Evolutionary conservation across 2,797 vertebrate genomes (phyloP), one percentile per base, ranked within the genome.

Genomic region (Eleutherodactylus coqui): DNA sequence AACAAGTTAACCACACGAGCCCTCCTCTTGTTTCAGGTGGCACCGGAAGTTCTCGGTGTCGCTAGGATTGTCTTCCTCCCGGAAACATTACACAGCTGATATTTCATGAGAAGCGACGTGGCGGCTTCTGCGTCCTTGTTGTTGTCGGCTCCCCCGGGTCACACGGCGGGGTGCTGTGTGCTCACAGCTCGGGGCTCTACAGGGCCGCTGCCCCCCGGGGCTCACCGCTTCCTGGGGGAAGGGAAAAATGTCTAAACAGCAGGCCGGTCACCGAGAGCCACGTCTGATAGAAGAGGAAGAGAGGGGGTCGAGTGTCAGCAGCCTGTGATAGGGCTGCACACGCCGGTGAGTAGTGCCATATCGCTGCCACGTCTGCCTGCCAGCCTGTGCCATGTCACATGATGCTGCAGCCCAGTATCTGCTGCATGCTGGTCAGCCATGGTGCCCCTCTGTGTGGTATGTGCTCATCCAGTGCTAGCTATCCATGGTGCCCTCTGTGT

Each of bases 271-370:
- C 82, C 70, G 75, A 87, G 77, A 87, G 86, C 86, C 86, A 87
- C 86, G 86, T 87, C 86, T 87, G 53, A 79, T 79, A 82, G 86
- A 82, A 87, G 86, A 87, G 86, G 86, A 82, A 29, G 27, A 32
- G 29, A 36, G 14, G 53, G 53, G 64, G 34, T 11, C 51, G 64
- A 81, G 53, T 27, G 79, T 67, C 70, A 64, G 24, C 8, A 47
- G 78, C 24, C 75, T 29, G 51, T 29, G 69, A 8, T 27, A 17
- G 70, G 36, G 41, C 55, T n/a, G 27, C 27, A 21, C 45, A 76
- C 47, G 55, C n/a, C 2, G 81, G 86, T 84, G 53, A 87, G 86
- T 45, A 38, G 24, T n/a, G 29, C 29, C 16, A 67, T 49, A 16
- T 27, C 29, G 19, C 2, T 16, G 32, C 17, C 75, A 77, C 76